A percentile compares a stretch with the other conserved stretches of the same genome.
phyloP scores from a whole-genome alignment of 2,888 invertebrate genomes.

The Dasypolia templi region DNA sequence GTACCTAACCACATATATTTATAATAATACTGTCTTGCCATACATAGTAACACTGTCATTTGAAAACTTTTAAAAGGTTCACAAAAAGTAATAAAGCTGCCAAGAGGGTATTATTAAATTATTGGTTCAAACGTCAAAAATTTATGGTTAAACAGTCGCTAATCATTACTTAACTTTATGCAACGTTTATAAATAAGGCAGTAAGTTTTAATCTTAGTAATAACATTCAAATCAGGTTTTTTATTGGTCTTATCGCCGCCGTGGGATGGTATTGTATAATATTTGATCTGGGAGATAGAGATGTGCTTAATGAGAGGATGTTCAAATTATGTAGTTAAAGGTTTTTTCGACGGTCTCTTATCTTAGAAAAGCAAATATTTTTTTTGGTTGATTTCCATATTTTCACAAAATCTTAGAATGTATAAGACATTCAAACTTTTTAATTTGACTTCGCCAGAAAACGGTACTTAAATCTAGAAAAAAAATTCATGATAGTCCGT shows the following conservation, averaged over 20 bases:
- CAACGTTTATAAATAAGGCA: too few species aligned
- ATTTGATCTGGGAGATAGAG: constrained; percentile 26
- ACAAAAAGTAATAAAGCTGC: constrained; percentile 57
- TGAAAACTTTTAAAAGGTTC: constrained; percentile 55
- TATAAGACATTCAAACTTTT: too few species aligned
- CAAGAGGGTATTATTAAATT: constrained; percentile 60
- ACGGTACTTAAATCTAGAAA: too few species aligned
- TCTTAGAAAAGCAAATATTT: background rate
- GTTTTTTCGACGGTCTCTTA: background rate
- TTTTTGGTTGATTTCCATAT: too few species aligned
- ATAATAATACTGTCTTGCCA: too few species aligned
- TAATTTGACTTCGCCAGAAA: too few species aligned
- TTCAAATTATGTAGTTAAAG: too few species aligned
- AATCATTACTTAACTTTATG: too few species aligned
- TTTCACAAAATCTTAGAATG: too few species aligned
- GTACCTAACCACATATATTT: too few species aligned
- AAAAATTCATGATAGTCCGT: too few species aligned
- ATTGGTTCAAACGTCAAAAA: constrained; percentile 61
- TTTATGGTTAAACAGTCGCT: too few species aligned
- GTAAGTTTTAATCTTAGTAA: constrained; percentile 58
- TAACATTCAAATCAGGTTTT: constrained; percentile 70
- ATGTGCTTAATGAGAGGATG: background rate
- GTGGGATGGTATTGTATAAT: constrained; percentile 67
- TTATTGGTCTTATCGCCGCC: constrained; percentile 78
- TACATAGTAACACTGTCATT: background rate